Evolutionary conservation across 2,113 vertebrate species (phyloP), one percentile per base, ranked within the genome.

Genomic region (Numenius arquata): DNA sequence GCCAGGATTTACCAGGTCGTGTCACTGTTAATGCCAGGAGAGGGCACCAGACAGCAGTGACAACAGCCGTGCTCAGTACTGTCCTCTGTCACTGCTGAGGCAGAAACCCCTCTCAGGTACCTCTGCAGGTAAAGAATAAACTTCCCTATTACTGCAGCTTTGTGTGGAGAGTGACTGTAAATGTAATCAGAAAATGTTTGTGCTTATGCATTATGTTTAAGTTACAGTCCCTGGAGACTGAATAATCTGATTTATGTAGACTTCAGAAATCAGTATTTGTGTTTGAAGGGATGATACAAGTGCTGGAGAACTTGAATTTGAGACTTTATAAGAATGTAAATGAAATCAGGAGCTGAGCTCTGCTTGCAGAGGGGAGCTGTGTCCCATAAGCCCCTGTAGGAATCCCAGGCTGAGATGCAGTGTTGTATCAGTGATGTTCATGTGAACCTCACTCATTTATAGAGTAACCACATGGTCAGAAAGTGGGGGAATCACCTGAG

Each of bases 21-120:
- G 63, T 43, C 26, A 21, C 68, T 15, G 23, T 0, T 22, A 8
- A 23, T 45, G 66, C 96, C 96, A 77, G 95, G 86, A 96, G 97
- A 95, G 89, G 97, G 96, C 96, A 91, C 65, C 94, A 96, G 75
- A 78, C n/a, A 61, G 78, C 90, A 81, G 65, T 3, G 79, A 29
- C 90, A 91, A 9, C 8, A 25, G 2, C 66, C 6, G 8, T 40
- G 41, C 63, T 56, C 41, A 0, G 15, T 6, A 41, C 36, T 13
- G 4, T 0, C 22, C 43, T 4, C 9, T 50, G 58, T 5, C 59
- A 1, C 68, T 13, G 61, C 62, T 2, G 36, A 7, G 41, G 21
- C 36, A 21, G 47, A 52, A 36, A 0, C 26, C 14, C 4, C 13
- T 36, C 5, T 14, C 3, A 5, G 43, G 20, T 18, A n/a, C 15